Base-by-base conservation (phyloP, 1,140 invertebrate genomes). In the Lucilia cuprina region DNA sequence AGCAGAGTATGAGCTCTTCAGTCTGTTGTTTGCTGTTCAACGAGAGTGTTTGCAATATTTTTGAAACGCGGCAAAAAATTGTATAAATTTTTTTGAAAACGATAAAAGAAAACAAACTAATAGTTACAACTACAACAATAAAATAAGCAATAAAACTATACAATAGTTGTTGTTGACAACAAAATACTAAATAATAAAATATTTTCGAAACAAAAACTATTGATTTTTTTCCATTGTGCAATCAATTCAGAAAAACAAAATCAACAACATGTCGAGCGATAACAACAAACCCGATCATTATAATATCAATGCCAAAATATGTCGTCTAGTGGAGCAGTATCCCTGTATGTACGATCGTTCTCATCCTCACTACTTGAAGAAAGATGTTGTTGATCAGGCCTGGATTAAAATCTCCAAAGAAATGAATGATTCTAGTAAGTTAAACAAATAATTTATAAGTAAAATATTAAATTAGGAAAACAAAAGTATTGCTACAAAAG, bases 291-390 rank as follows among this genome's bases (percentile, higher is more conserved):
- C 85, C 9, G 87, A 89, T 35, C 77, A 85, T 82, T 89, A 87
- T 21, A 84, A 83, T 34, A 84, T 83, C 3, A 90, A 89, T 75
- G 85, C 86, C 0, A 90, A 88, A 83, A 88, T 90, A n/a, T 90
- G 89, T 13, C 86, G 87, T 0, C 65, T 90, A 65, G 89, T 90
- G 9, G 82, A 87, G 7, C n/a, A 83, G 70, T 78, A 88, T 85
- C 86, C 89, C 2, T 90, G 88, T 65, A 86, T 90, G 70, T 90
- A 88, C 55, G 89, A 90, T 84, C 87, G 89, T n/a, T 86, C 86
- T 5, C 84, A 87, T 85, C 60, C 82, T 0, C 47, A 86, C 25
- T 90, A 88, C 83, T 83, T 86, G 84, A 86, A 86, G 13, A 89
- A 90, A 49, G 86, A 87, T 2, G 82, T 84, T 14, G 86, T 89